Conservation (phyloP, 2,888 invertebrate genomes). For the Diaphora mendica region DNA sequence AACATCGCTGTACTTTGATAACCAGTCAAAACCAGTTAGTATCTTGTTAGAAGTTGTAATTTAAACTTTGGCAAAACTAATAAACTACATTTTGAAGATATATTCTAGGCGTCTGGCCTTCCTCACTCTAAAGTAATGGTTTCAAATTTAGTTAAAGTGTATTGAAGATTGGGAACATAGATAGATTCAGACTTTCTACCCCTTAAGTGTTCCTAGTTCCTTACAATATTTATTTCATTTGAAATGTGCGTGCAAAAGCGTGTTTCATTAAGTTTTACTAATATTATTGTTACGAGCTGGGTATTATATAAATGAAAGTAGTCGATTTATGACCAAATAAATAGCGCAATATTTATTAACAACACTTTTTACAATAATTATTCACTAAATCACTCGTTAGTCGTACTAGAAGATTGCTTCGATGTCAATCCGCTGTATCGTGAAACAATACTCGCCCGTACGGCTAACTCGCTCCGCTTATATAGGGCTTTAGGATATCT, state of each 20-base stretch:
- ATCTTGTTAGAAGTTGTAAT: constrained; percentile 1
- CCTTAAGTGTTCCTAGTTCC: not conserved
- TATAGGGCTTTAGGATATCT: too few species aligned
- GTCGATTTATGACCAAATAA: too few species aligned
- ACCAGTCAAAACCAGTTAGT: constrained; percentile 1
- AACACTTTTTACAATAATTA: too few species aligned
- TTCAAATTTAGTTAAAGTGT: not conserved
- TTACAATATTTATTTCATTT: not conserved
- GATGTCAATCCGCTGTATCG: too few species aligned
- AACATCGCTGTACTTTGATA: not conserved
- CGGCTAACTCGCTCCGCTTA: too few species aligned
- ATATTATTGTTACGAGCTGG: too few species aligned
- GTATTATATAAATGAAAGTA: too few species aligned
- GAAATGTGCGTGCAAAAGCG: not conserved
- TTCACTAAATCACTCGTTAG: too few species aligned
- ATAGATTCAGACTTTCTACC: not conserved
- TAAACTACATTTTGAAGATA: constrained; percentile 9
- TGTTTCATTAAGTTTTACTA: too few species aligned
- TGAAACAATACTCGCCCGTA: too few species aligned
- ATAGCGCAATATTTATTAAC: too few species aligned
- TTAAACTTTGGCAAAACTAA: constrained; percentile 9
- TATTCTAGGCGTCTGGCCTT: constrained; percentile 16
- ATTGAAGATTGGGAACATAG: not conserved
- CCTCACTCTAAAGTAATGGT: constrained; percentile 14
- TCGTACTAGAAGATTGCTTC: too few species aligned